Conservation (phyloP, 2,113 vertebrate genomes). For the Xiphophorus maculatus region DNA sequence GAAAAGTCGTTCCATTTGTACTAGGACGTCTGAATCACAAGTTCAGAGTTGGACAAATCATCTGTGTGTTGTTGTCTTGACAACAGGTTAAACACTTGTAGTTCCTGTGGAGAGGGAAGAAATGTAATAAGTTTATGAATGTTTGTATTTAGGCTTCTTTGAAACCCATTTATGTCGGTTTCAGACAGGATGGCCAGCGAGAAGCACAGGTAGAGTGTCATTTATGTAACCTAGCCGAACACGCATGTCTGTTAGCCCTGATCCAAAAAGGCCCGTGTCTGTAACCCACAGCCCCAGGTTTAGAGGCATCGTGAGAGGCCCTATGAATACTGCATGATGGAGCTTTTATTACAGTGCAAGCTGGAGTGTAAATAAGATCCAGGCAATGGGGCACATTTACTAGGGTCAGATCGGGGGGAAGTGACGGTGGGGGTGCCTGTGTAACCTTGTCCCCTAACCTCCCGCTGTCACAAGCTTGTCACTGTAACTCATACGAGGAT, state of each 20-base stretch:
- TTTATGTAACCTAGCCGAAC: slow-evolving; percentile 60
- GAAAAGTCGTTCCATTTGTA: not conserved
- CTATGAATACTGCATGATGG: slow-evolving; percentile 82
- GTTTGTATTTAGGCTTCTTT: slow-evolving; percentile 23
- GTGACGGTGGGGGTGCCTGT: slow-evolving; percentile 52
- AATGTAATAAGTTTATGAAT: not conserved
- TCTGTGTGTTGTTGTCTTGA: too few relatives aligned
- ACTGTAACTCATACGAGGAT: slow-evolving; percentile 73
- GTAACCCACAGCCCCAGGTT: slow-evolving; percentile 59
- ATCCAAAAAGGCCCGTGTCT: slow-evolving; percentile 53
- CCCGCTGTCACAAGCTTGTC: slow-evolving; percentile 69
- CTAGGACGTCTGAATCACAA: not conserved
- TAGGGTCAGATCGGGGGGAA: slow-evolving; percentile 79
- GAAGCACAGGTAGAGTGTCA: slow-evolving; percentile 40
- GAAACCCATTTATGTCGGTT: slow-evolving; percentile 27
- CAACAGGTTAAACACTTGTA: not conserved
- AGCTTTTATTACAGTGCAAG: slow-evolving; percentile 75
- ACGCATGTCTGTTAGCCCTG: slow-evolving; percentile 64
- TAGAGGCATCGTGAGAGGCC: slow-evolving; percentile 64
- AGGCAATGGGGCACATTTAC: slow-evolving; percentile 76
- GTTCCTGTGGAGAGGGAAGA: not conserved
- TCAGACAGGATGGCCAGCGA: slow-evolving; percentile 53
- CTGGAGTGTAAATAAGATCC: slow-evolving; percentile 80
- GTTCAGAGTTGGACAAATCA: not conserved
- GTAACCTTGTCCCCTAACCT: slow-evolving; percentile 76